Evolutionary conservation across 2,797 vertebrate genomes (phyloP).

Genomic region (Diplodus sargus): DNA sequence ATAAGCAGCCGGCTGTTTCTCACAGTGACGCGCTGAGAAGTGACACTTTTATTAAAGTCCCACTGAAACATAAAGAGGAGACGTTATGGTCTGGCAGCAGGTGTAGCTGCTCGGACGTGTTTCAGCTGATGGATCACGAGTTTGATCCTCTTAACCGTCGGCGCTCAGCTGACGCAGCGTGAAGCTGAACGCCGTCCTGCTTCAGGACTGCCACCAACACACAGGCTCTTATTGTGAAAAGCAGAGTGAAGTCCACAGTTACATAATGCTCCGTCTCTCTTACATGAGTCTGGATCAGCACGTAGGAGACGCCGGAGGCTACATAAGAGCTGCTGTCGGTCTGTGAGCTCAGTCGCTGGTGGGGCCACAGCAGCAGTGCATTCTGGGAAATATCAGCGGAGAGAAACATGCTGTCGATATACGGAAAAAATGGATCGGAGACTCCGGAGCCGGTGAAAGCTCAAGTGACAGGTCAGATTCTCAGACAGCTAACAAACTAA

Average conservation of each 20-base stretch:
- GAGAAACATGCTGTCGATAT: conserved; percentile 74
- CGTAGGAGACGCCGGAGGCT: not conserved
- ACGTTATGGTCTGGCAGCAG: too few relatives aligned
- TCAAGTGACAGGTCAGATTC: conserved; percentile 73
- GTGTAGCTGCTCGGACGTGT: too few relatives aligned
- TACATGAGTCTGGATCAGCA: not conserved
- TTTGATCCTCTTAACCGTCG: too few relatives aligned
- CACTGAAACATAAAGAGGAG: too few relatives aligned
- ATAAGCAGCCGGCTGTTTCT: too few relatives aligned
- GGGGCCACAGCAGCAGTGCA: not conserved
- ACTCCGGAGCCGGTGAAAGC: conserved; percentile 79
- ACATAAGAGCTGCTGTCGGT: not conserved
- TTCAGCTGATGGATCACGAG: too few relatives aligned
- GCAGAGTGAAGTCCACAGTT: conserved; percentile 55
- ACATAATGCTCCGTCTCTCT: not conserved
- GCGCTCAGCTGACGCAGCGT: too few relatives aligned
- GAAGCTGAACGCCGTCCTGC: too few relatives aligned
- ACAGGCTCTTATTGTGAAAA: conserved; percentile 40
- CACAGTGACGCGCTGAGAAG: too few relatives aligned
- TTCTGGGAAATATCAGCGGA: not conserved
- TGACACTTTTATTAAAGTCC: too few relatives aligned
- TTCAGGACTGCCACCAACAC: too few relatives aligned
- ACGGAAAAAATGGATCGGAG: conserved; percentile 76
- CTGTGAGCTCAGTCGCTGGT: not conserved
- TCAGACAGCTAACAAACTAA: not conserved